These are phyloP conservation scores for Eilema griseolum DNA, from an alignment of 2,888 invertebrate genomes.

Conservation along the genomic window DNA sequence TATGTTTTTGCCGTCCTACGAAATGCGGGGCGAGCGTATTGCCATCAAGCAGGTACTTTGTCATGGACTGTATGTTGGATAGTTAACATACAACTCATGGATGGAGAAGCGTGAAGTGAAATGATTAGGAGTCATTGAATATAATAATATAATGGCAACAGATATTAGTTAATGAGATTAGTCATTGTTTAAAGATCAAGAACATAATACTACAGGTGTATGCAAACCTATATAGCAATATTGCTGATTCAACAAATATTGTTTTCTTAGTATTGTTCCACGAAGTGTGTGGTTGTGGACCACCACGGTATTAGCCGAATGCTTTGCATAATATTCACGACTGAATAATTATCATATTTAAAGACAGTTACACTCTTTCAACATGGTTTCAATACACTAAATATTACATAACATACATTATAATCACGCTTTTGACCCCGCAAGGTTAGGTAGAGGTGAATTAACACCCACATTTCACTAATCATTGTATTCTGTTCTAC, in stretches of 20 bases:
- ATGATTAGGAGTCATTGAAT: not conserved
- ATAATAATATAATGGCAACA: not conserved
- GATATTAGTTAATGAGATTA: not conserved
- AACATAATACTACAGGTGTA: not conserved
- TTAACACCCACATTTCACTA: too few species aligned
- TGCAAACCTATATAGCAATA: constrained; percentile 12
- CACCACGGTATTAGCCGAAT: constrained; percentile 15
- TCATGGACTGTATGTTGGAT: too few species aligned
- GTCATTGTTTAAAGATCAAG: constrained; percentile 5
- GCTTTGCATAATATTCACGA: constrained; percentile 15
- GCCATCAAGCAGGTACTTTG: too few species aligned
- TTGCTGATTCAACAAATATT: constrained; percentile 15
- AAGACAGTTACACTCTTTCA: not conserved
- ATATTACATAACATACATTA: not conserved
- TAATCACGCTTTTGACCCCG: too few species aligned
- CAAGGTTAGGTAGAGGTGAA: too few species aligned
- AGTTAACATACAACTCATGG: too few species aligned
- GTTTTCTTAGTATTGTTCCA: constrained; percentile 17
- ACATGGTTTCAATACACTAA: not conserved
- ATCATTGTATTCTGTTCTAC: too few species aligned
- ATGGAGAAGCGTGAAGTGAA: too few species aligned
- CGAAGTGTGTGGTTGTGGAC: constrained; percentile 8
- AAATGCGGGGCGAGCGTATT: too few species aligned
- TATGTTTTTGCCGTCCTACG: too few species aligned
- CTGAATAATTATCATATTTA: constrained; percentile 8